Base-by-base conservation (phyloP, 2,797 vertebrate species). In the Coendou prehensilis region DNA sequence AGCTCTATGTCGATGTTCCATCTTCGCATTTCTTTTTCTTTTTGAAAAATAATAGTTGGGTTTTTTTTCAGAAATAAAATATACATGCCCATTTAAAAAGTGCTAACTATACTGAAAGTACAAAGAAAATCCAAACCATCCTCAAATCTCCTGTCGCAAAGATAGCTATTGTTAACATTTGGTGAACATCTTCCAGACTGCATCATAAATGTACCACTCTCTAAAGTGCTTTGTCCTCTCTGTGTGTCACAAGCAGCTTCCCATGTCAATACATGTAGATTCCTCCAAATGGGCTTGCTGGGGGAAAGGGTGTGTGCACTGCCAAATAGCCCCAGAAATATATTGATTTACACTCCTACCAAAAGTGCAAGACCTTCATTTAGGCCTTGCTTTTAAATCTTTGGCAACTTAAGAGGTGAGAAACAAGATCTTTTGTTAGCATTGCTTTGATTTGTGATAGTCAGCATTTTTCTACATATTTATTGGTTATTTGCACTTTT, bases 101-200 rank as follows among this genome's bases (percentile, higher is more conserved):
- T 75, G 63, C 57, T 84, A 88, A 88, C 26, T 73, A 67, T 80
- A 69, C 45, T 95, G 45, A 67, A 85, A 96, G 14, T 95, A 76
- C 6, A 93, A 83, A 88, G 71, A 96, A 82, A 80, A 91, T 81
- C 6, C 91, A 80, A 90, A 57, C 54, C 56, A 61, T 6, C 50
- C 45, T 63, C 50, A 93, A 67, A 89, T 89, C 47, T 83, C 81
- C 30, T 92, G 86, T 94, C 26, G 52, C 57, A 87, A 94, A 71
- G n/a, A 88, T 41, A 93, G 45, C 33, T 63, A 33, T 85, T 83
- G 26, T 90, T 91, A 91, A 64, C 33, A 41, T 22, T 91, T 52
- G 17, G 37, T 57, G 61, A 81, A 30, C 54, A 47, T 81, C 28
- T 20, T 76, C 54, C 87, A 91, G 45, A 30, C 30, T 41, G 9